Conservation (phyloP, 1,140 invertebrate species). For the Drosophila triauraria region DNA sequence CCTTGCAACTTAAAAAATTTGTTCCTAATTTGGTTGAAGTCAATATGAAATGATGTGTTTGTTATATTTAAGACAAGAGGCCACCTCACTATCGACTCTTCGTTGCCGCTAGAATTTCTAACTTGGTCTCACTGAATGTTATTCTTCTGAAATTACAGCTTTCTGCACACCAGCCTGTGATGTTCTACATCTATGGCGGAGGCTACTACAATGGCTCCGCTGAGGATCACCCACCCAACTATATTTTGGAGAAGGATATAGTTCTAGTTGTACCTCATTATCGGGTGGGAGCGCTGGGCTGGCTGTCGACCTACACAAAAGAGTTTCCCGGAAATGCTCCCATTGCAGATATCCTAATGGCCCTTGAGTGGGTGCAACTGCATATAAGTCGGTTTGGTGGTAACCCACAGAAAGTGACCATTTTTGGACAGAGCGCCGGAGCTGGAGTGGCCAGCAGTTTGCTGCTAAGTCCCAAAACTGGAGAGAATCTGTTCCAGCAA, state of each 20-base stretch:
- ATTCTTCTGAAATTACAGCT: slow-evolving; percentile 40
- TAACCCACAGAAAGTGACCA: slow-evolving; percentile 86
- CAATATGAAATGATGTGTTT: no score
- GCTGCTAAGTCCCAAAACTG: slow-evolving; percentile 72
- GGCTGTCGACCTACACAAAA: slow-evolving; percentile 85
- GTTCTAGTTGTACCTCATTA: slow-evolving; percentile 93
- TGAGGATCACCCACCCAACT: slow-evolving; percentile 89
- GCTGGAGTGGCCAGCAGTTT: slow-evolving; percentile 69
- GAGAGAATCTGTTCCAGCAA: slow-evolving; percentile 56
- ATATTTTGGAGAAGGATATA: slow-evolving; percentile 90
- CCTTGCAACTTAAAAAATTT: no score
- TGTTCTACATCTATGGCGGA: slow-evolving; percentile 84
- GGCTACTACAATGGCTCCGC: slow-evolving; percentile 82
- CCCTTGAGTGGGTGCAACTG: slow-evolving; percentile 87
- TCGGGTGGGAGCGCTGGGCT: slow-evolving; percentile 88
- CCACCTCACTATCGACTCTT: no score
- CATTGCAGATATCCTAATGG: slow-evolving; percentile 76
- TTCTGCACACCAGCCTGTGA: slow-evolving; percentile 65
- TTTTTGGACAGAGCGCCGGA: slow-evolving; percentile 81
- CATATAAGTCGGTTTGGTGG: slow-evolving; percentile 90
- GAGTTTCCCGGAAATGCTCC: slow-evolving; percentile 77
- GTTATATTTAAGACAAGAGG: no score
- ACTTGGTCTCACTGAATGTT: no score
- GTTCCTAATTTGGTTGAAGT: no score
- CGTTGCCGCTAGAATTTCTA: no score